These are phyloP conservation scores for Cryptophagus acutangulus DNA, from an alignment of 2,888 invertebrate genomes.

Conservation along the genomic window DNA sequence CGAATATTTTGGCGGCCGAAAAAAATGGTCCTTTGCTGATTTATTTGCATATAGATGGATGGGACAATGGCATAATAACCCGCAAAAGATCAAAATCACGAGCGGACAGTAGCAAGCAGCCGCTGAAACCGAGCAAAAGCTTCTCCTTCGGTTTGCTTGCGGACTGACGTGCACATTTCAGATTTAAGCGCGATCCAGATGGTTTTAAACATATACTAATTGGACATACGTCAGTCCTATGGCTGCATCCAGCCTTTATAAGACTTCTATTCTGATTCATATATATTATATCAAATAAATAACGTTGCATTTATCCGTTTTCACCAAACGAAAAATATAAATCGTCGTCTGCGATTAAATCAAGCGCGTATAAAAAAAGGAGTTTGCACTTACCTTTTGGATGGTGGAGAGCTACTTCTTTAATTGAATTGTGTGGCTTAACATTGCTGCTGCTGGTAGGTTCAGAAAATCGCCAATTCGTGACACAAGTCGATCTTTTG, in stretches of 20 bases:
- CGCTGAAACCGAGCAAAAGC: conserved; percentile 16
- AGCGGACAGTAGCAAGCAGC: background rate
- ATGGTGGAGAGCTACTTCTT: no score
- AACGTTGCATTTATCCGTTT: conserved; percentile 11
- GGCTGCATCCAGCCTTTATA: conserved; percentile 41
- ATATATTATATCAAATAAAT: conserved; percentile 35
- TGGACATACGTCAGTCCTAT: conserved; percentile 46
- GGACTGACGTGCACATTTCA: conserved; percentile 32
- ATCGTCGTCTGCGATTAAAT: no score
- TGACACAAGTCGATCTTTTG: no score
- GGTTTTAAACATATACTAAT: conserved; percentile 47
- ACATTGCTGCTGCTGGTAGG: no score
- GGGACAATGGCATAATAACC: conserved; percentile 43
- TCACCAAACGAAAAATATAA: no score
- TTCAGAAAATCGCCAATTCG: no score
- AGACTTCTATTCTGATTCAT: conserved; percentile 42
- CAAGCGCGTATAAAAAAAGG: no score
- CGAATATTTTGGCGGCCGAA: no score
- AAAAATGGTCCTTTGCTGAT: background rate
- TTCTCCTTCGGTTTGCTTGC: no score
- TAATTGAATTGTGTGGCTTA: no score
- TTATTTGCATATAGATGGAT: conserved; percentile 40
- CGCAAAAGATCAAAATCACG: conserved; percentile 45
- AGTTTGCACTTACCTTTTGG: no score
- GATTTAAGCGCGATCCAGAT: conserved; percentile 43